Evolutionary conservation across 2,113 vertebrate genomes (phyloP).

Genomic region (Tachysurus fulvidraco): DNA sequence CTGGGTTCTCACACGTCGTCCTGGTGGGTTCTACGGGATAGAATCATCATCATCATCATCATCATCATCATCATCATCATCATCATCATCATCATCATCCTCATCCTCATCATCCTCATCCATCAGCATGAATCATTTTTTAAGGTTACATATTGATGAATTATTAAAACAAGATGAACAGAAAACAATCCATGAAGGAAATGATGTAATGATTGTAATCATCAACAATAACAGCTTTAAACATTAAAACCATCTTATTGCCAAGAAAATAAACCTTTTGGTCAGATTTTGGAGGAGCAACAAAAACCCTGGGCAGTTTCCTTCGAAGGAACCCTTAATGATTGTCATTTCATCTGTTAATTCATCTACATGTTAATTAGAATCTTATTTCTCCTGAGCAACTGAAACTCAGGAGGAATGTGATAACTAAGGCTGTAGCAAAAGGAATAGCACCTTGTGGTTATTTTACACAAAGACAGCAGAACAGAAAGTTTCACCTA

Average conservation of each 20-base stretch:
- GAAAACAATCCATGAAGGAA: no score
- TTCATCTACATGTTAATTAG: neutral
- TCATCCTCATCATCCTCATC: neutral
- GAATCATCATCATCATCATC: slow-evolving; percentile 4
- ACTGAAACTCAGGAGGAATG: neutral
- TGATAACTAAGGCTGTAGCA: neutral
- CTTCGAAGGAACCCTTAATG: neutral
- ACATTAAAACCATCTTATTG: no score
- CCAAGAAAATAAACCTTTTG: no score
- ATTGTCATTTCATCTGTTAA: neutral
- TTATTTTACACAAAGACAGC: neutral
- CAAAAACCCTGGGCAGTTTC: neutral
- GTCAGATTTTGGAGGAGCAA: no score
- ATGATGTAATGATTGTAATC: no score
- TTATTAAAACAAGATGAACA: neutral
- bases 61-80: neutral
- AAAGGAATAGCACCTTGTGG: neutral
- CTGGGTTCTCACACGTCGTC: slow-evolving; percentile 92
- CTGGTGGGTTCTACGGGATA: slow-evolving; percentile 83
- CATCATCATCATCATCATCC: neutral
- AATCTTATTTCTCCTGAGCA: neutral
- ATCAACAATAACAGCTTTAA: no score
- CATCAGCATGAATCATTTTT: neutral
- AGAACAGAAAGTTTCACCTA: neutral
- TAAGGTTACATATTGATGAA: neutral